These are phyloP conservation scores for Sigmodon hispidus DNA, from an alignment of 2,113 vertebrate species.

Conservation along the genomic window DNA sequence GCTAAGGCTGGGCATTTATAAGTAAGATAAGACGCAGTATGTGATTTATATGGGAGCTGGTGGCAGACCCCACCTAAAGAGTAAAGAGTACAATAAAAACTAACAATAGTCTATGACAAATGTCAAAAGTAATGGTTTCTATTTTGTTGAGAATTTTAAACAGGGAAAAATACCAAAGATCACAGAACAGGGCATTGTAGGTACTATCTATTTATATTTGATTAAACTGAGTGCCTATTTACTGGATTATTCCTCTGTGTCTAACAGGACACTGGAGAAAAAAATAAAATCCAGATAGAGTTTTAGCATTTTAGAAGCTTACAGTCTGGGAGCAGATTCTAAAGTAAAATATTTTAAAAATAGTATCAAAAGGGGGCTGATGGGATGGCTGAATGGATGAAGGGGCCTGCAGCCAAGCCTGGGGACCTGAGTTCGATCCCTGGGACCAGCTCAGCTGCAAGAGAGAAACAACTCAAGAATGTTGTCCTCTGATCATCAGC, in stretches of 20 bases:
- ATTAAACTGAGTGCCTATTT: background rate
- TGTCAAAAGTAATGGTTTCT: background rate
- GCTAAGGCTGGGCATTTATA: too few relatives aligned
- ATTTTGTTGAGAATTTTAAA: conserved; percentile 13
- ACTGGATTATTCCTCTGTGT: background rate
- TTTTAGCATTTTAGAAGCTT: background rate
- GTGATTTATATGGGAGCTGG: too few relatives aligned
- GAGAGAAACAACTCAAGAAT: background rate
- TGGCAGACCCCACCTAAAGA: too few relatives aligned
- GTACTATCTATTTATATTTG: background rate
- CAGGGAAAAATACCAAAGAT: conserved; percentile 9
- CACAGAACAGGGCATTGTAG: background rate
- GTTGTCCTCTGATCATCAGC: background rate
- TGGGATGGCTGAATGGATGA: background rate
- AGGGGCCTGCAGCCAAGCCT: background rate
- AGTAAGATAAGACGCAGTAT: too few relatives aligned
- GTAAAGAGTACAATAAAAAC: too few relatives aligned
- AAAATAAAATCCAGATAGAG: background rate
- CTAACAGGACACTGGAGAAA: background rate
- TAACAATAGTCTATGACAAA: too few relatives aligned
- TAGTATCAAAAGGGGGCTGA: background rate
- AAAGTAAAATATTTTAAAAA: conserved; percentile 23
- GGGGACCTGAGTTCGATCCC: too few relatives aligned
- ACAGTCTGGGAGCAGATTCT: background rate
- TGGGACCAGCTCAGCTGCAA: background rate